Conservation (phyloP, 2,113 vertebrate species). For the Monopterus albus region DNA sequence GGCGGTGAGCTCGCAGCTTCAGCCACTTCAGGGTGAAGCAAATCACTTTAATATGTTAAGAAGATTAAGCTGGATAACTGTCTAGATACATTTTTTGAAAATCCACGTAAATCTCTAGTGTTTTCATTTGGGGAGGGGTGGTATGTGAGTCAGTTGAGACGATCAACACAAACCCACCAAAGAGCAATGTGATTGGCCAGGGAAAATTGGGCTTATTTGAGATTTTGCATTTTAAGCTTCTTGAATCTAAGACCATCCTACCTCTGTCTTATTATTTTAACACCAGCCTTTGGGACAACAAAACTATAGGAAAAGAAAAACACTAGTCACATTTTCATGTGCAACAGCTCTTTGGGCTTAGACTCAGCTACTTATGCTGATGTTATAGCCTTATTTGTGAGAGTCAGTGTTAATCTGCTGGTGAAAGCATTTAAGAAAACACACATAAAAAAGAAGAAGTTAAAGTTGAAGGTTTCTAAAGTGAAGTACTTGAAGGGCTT, state of each 20-base stretch:
- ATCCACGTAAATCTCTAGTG: slow-evolving; percentile 86
- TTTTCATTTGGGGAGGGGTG: slow-evolving; percentile 83
- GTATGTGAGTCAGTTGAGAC: slow-evolving; percentile 82
- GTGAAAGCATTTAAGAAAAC: slow-evolving; percentile 29
- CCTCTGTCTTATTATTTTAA: slow-evolving; percentile 84
- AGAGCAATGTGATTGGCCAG: slow-evolving; percentile 78
- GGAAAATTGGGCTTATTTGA: slow-evolving; percentile 84
- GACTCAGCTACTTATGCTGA: slow-evolving; percentile 66
- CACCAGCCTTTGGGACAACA: slow-evolving; percentile 84
- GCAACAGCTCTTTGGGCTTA: slow-evolving; percentile 71
- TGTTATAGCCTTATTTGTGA: slow-evolving; percentile 59
- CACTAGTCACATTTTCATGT: slow-evolving; percentile 80
- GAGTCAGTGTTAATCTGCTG: slow-evolving; percentile 56
- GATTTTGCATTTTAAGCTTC: slow-evolving; percentile 87
- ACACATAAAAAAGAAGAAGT: slow-evolving; percentile 24
- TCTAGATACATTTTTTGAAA: slow-evolving; percentile 87
- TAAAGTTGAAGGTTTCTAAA: slow-evolving; percentile 52
- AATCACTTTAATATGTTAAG: slow-evolving; percentile 90
- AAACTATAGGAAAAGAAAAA: slow-evolving; percentile 63
- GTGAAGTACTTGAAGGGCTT: slow-evolving; percentile 19
- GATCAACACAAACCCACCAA: slow-evolving; percentile 83
- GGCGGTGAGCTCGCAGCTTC: slow-evolving; percentile 82
- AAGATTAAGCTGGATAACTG: slow-evolving; percentile 90
- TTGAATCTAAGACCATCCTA: slow-evolving; percentile 87
- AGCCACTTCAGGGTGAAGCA: slow-evolving; percentile 85